Percentiles rank a stretch among this genome's conserved stretches.
phyloP scores from a whole-genome alignment of 2,113 vertebrate genomes.

The Chloroceryle aenea region DNA sequence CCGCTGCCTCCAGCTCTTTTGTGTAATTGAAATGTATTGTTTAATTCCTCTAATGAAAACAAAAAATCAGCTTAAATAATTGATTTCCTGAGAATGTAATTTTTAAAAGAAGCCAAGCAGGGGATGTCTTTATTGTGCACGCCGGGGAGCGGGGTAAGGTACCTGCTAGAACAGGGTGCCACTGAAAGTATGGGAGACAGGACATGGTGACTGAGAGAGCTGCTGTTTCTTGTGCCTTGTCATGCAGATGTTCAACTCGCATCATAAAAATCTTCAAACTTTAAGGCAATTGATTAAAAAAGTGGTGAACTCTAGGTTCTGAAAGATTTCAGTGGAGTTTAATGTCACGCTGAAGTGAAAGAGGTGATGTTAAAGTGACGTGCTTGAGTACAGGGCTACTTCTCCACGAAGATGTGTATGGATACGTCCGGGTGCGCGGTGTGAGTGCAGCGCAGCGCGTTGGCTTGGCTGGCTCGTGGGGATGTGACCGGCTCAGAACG shows the following conservation, averaged over 20 bases:
- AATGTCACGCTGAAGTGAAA: not conserved
- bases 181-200: not conserved
- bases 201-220: not conserved
- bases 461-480: not conserved
- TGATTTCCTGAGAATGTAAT: not conserved
- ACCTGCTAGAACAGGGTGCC: not conserved
- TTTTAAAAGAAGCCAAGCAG: not conserved
- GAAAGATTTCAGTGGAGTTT: not conserved
- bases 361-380: fast-evolving
- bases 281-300: not conserved
- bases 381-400: not conserved
- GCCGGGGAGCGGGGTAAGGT: not conserved
- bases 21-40: not conserved
- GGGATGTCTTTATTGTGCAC: not conserved
- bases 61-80: not conserved
- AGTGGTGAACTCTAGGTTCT: not conserved
- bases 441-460: fast-evolving
- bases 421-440: fast-evolving
- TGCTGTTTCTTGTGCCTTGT: not conserved
- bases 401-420: fast-evolving
- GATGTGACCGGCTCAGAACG: not conserved
- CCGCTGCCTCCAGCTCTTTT: not conserved
- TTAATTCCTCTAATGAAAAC: not conserved
- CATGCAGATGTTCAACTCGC: not conserved
- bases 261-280: not conserved